Evolutionary conservation across 64 coral and sea anemone species (phyloP), one percentile per base, ranked within the genome.

Genomic region (Hydrozoanthus tunicans): DNA sequence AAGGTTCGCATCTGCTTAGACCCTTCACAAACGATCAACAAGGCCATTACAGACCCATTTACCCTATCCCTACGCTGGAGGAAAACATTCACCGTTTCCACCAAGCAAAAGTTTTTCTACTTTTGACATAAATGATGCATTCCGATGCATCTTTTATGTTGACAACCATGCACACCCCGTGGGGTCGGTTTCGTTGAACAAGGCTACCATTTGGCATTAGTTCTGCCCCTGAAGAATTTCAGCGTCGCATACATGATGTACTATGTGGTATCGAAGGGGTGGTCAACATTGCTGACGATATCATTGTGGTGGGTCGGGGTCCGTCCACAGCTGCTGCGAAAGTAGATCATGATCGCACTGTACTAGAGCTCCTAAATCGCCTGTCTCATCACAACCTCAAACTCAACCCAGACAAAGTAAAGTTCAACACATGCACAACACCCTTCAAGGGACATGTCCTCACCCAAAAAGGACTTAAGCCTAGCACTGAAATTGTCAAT

Each of bases 121-220:
- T 56, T 81, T 81, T 69, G 77, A 91, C 77, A 91, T 91, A 13
- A 91, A 79, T 59, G 62, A 80, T n/a, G 61, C 90, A 6, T 91
- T 91, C 90, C 12, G n/a, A 82, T n/a, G 79, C 25, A 90, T 90
- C 73, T 78, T 91, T 79, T 59, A 72, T 73, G 26, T 56, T 91
- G 79, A 83, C 91, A 56, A 92, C 80, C 78, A 84, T 92, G 70
- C 91, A 92, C 90, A 91, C 89, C 11, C 77, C 77, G 4, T 91
- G 77, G 62, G 90, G 78, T 69, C 63, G 78, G 11, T 71, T 71
- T 60, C 65, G 78, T 58, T 91, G 90, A 64, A 91, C 62, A 9
- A 9, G 66, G 17, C 79, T 91, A 6, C 53, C 65, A 6, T 82
- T 91, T 82, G 90, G 90, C 9, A 85, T 85, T 51, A 92, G 71